phyloP scores from a whole-genome alignment of 1,140 invertebrate genomes.

The Fragariocoptes setiger region DNA sequence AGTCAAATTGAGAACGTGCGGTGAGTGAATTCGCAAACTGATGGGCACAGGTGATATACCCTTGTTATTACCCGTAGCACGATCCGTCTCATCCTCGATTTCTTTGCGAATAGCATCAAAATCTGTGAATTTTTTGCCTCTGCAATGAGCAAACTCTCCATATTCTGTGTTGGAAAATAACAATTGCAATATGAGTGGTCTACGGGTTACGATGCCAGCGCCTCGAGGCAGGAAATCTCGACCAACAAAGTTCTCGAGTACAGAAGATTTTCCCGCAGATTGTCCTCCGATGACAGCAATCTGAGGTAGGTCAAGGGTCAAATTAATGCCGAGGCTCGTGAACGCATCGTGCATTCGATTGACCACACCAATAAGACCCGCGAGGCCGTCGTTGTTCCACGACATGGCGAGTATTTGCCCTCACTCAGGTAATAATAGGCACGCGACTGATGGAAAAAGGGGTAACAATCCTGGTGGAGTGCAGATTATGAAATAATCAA shows the following conservation, averaged over 20 bases:
- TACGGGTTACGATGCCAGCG: constrained; percentile 81
- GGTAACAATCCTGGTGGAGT: too few species aligned
- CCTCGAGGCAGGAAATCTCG: constrained; percentile 86
- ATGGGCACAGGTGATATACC: constrained; percentile 95
- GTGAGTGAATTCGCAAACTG: constrained; percentile 88
- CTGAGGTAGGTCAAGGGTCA: constrained; percentile 92
- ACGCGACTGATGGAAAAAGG: too few species aligned
- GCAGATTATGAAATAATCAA: too few species aligned
- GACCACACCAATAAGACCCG: constrained; percentile 86
- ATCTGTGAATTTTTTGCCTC: constrained; percentile 81
- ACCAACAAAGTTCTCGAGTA: constrained; percentile 96
- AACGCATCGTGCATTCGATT: constrained; percentile 98
- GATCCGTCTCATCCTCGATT: constrained; percentile 90
- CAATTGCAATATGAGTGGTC: constrained; percentile 85
- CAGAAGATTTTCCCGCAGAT: constrained; percentile 93
- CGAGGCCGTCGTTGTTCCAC: constrained; percentile 83
- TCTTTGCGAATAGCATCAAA: constrained; percentile 83
- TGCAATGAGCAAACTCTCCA: constrained; percentile 93
- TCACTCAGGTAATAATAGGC: too few species aligned
- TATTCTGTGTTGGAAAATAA: constrained; percentile 61
- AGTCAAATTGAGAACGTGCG: constrained; percentile 79
- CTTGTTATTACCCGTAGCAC: constrained; percentile 83
- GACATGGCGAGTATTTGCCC: too few species aligned
- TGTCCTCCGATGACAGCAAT: constrained; percentile 98
- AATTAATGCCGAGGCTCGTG: too few species aligned